Conservation (phyloP, 1,140 invertebrate species). For the Drosophila seguyi region DNA sequence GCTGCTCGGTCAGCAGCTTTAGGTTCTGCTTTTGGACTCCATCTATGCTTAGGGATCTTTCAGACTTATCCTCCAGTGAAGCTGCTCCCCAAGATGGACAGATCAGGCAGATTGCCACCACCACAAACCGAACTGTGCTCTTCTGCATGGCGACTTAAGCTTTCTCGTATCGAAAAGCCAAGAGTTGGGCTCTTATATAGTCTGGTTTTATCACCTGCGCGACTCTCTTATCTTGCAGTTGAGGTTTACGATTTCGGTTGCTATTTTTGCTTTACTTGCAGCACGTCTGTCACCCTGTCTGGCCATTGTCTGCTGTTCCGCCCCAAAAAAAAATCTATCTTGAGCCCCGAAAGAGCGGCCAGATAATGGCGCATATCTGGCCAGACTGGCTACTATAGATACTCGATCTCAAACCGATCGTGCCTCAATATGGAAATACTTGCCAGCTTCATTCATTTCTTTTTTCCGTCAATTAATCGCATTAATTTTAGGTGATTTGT, state of each 20-base stretch:
- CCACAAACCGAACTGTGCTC: constrained; percentile 21
- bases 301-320: constrained; percentile 46
- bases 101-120: constrained; percentile 29
- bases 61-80: constrained; percentile 1
- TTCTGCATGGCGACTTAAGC: constrained; percentile 20
- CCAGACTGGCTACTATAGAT: constrained; percentile 26
- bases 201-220: constrained; percentile 28
- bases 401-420: constrained; percentile 22
- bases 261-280: constrained; percentile 7
- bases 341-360: constrained; percentile 9
- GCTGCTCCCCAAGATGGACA: not conserved
- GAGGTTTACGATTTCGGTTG: constrained; percentile 30
- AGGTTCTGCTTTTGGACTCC: constrained; percentile 68
- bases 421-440: constrained; percentile 35
- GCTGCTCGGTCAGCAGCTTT: constrained; percentile 62
- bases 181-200: constrained; percentile 45
- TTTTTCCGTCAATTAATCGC: constrained; percentile 33
- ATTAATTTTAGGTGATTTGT: constrained; percentile 31
- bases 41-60: constrained; percentile 34
- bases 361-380: constrained; percentile 31
- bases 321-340: constrained; percentile 33
- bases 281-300: constrained; percentile 51
- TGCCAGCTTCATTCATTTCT: constrained; percentile 41
- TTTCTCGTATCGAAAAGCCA: constrained; percentile 28
- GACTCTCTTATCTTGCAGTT: constrained; percentile 39